These are phyloP conservation scores for Tachycineta bicolor DNA, from an alignment of 2,113 vertebrate species.

Conservation along the genomic window DNA sequence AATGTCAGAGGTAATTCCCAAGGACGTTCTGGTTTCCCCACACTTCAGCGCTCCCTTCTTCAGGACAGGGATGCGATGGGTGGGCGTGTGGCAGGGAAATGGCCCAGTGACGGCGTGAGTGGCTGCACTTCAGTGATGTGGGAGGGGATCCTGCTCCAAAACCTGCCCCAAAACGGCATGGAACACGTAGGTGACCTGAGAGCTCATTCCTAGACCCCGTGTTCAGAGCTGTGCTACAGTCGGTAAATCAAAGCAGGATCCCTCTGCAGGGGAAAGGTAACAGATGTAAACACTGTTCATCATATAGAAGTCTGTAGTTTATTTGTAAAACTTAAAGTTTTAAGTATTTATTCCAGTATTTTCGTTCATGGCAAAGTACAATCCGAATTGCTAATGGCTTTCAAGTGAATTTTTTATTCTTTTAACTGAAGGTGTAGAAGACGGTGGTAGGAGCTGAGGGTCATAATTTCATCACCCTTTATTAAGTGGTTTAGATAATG, in stretches of 20 bases:
- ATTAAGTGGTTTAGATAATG: background rate
- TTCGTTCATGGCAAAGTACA: background rate
- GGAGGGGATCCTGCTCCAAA: background rate
- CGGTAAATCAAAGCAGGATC: background rate
- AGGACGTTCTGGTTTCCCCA: background rate
- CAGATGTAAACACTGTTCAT: background rate
- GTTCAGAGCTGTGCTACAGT: background rate
- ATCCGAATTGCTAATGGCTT: background rate
- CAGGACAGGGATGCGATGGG: background rate
- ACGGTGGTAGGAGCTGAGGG: background rate
- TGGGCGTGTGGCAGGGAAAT: background rate
- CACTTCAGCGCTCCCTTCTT: background rate
- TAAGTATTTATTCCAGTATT: background rate
- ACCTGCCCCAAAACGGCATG: background rate
- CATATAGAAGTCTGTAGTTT: background rate
- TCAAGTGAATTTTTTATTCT: background rate
- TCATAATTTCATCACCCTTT: background rate
- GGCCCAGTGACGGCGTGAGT: background rate
- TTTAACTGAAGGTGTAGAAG: background rate
- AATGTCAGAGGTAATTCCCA: conserved; percentile 3
- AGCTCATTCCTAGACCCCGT: background rate
- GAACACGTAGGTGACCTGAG: background rate
- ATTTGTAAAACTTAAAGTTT: background rate
- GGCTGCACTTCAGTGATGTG: background rate
- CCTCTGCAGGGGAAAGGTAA: background rate